Evolutionary conservation across 2,797 vertebrate species (phyloP).

Genomic region (Morelia viridis): DNA sequence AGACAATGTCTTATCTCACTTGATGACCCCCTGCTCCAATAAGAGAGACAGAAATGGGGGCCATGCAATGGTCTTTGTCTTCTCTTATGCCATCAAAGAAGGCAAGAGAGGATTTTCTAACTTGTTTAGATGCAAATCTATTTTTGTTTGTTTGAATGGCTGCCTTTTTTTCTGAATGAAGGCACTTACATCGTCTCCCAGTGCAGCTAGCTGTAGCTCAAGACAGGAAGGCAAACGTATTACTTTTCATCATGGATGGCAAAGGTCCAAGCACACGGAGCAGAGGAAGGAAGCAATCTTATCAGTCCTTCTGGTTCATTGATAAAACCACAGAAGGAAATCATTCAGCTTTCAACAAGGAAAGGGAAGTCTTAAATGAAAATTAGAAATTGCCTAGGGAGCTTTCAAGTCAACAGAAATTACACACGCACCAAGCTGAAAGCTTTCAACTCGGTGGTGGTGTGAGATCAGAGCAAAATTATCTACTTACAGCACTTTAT

Average conservation of each 20-base stretch:
- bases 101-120: not conserved
- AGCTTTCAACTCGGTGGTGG: slow-evolving; percentile 45
- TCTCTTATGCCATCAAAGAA: not conserved
- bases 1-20: not conserved
- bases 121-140: not conserved
- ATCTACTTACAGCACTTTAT: slow-evolving; percentile 47
- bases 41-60: not conserved
- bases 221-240: slow-evolving; percentile 62
- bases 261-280: slow-evolving; percentile 63
- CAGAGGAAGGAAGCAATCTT: slow-evolving; percentile 73
- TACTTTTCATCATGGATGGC: slow-evolving; percentile 68
- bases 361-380: slow-evolving; percentile 71
- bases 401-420: slow-evolving; percentile 63
- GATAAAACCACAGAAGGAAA: slow-evolving; percentile 74
- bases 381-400: slow-evolving; percentile 62
- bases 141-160: slow-evolving; percentile 3
- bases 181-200: slow-evolving; percentile 35
- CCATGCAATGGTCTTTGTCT: not conserved
- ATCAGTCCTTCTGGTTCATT: slow-evolving; percentile 67
- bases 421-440: slow-evolving; percentile 53
- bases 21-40: not conserved
- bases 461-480: slow-evolving; percentile 51
- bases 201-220: slow-evolving; percentile 45
- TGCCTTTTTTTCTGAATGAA: slow-evolving; percentile 44
- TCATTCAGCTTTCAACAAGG: slow-evolving; percentile 70